Conservation (phyloP, 2,113 vertebrate species). For the Cynopterus brachyotis region DNA sequence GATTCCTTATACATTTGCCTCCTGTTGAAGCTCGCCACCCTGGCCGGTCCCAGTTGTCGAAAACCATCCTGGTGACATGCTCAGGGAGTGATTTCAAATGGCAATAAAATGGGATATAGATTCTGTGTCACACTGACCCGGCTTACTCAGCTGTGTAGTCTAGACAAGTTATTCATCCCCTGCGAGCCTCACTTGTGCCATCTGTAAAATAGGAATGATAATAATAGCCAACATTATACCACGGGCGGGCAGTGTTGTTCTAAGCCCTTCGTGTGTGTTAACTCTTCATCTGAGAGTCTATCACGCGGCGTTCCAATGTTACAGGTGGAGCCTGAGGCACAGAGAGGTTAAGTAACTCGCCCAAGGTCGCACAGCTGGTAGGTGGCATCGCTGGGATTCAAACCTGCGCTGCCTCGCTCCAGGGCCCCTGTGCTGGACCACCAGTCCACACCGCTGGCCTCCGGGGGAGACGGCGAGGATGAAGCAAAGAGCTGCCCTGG, state of each 20-base stretch:
- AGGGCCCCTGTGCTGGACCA: neutral
- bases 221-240: rapidly evolving
- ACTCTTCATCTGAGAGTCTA: neutral
- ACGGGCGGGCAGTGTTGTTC: rapidly evolving
- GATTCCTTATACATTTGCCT: neutral
- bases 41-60: neutral
- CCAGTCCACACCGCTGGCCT: neutral
- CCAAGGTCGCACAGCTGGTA: neutral
- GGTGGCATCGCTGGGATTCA: neutral
- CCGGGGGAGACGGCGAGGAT: neutral
- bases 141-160: neutral
- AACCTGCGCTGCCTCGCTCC: neutral
- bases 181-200: neutral
- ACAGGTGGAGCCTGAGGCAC: neutral
- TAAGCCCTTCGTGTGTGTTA: neutral
- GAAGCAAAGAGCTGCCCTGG: neutral
- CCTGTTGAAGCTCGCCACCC: too few relatives aligned
- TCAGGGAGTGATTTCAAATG: neutral
- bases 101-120: neutral
- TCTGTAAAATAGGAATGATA: neutral
- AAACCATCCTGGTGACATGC: neutral
- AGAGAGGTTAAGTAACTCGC: neutral
- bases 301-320: neutral
- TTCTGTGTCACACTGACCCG: neutral
- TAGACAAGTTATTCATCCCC: neutral